Conservation (phyloP, 2,888 invertebrate genomes). For the Macrophya alboannulata region DNA sequence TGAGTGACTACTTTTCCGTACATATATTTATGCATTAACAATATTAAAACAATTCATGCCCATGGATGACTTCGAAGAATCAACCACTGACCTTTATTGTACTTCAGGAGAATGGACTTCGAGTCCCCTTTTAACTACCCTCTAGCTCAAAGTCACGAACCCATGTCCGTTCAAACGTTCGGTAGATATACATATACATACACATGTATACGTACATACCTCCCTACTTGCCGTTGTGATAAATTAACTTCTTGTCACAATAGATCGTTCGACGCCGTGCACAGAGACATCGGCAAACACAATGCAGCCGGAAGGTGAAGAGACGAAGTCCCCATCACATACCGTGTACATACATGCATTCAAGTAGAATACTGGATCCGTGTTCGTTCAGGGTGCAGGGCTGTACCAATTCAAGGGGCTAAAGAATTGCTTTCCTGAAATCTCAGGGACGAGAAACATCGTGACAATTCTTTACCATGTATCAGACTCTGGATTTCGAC, state of each 20-base stretch:
- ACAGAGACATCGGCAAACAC: constrained; percentile 52
- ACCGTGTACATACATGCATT: neutral
- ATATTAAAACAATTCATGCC: neutral
- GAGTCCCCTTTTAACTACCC: constrained; percentile 4
- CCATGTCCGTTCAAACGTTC: constrained; percentile 34
- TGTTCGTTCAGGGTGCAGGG: neutral
- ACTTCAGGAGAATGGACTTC: neutral
- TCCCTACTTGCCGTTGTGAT: constrained; percentile 24
- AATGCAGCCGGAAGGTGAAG: constrained; percentile 45
- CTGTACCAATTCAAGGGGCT: neutral
- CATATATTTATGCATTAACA: neutral
- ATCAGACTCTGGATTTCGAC: neutral
- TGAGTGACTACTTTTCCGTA: neutral
- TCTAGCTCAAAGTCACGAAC: constrained; percentile 37
- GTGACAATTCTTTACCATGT: neutral
- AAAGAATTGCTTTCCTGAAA: neutral
- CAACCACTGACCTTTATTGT: neutral
- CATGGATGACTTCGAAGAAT: neutral
- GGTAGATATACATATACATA: neutral
- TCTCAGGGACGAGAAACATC: neutral
- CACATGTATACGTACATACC: neutral
- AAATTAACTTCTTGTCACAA: constrained; percentile 54
- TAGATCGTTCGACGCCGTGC: constrained; percentile 52
- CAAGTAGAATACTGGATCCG: neutral
- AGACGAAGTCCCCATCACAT: neutral